Evolutionary conservation across 2,888 invertebrate species (phyloP).

Genomic region (Catocala nupta): DNA sequence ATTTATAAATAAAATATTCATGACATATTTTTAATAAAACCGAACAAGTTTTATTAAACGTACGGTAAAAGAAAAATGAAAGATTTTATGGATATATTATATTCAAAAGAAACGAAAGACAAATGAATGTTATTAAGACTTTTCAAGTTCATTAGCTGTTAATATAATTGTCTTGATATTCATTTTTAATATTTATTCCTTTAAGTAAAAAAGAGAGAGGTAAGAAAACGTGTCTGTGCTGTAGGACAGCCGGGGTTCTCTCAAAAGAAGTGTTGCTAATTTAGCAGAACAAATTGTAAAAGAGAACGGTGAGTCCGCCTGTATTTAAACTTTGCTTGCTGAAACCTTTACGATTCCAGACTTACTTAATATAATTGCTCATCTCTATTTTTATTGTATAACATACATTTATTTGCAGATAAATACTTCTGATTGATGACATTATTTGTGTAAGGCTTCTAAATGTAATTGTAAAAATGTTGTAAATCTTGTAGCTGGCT

Average conservation of each 20-base stretch:
- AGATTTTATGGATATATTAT: slow-evolving; percentile 36
- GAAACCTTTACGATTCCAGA: slow-evolving; percentile 37
- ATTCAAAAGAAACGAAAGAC: slow-evolving; percentile 45
- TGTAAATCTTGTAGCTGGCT: slow-evolving; percentile 11
- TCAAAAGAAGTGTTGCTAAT: slow-evolving; percentile 64
- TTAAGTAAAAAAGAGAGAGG: slow-evolving; percentile 50
- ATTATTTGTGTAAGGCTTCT: slow-evolving; percentile 19
- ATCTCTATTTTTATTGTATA: slow-evolving; percentile 29
- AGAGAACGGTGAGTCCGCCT: slow-evolving; percentile 54
- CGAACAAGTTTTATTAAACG: slow-evolving; percentile 32
- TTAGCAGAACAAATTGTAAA: slow-evolving; percentile 63
- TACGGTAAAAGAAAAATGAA: slow-evolving; percentile 22
- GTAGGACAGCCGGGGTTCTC: slow-evolving; percentile 50
- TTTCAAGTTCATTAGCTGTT: slow-evolving; percentile 49
- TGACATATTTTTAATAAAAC: not conserved
- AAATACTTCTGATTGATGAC: slow-evolving; percentile 29
- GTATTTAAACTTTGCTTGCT: slow-evolving; percentile 41
- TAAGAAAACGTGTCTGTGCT: slow-evolving; percentile 55
- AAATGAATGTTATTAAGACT: slow-evolving; percentile 49
- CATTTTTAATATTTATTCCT: slow-evolving; percentile 51
- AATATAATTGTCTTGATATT: slow-evolving; percentile 47
- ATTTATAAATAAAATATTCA: no score
- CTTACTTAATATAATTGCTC: slow-evolving; percentile 40
- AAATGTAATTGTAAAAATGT: slow-evolving; percentile 25
- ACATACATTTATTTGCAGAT: slow-evolving; percentile 26